These are phyloP conservation scores for Hippoglossus stenolepis DNA, from an alignment of 2,113 vertebrate genomes.

Conservation along the genomic window DNA sequence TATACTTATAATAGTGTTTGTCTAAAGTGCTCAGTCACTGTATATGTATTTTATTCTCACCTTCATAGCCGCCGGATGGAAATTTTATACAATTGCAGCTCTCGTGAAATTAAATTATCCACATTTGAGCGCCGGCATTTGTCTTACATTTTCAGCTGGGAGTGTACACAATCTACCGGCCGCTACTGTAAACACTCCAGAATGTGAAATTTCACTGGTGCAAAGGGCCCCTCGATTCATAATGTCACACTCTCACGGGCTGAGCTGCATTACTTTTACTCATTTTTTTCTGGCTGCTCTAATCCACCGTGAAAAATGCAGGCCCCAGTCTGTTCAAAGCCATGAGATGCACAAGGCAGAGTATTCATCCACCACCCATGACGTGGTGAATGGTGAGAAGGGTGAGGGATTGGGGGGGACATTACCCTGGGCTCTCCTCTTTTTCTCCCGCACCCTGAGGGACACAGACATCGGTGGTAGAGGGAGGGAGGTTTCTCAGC, in stretches of 20 bases:
- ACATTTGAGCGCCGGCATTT: constrained; percentile 41
- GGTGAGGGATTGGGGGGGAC: constrained; percentile 31
- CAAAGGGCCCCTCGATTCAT: constrained; percentile 45
- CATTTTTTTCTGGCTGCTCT: constrained; percentile 34
- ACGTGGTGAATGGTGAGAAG: constrained; percentile 33
- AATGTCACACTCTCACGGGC: constrained; percentile 37
- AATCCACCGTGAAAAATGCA: constrained; percentile 50
- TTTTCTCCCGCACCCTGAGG: constrained; percentile 58
- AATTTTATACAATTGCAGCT: constrained; percentile 31
- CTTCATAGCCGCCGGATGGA: neutral
- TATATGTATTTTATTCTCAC: neutral
- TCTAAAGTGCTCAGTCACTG: neutral
- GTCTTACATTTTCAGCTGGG: constrained; percentile 38
- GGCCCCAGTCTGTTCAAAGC: constrained; percentile 40
- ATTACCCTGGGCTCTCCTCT: constrained; percentile 54
- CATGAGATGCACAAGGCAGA: constrained; percentile 10
- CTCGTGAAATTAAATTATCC: constrained; percentile 42
- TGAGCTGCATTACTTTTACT: constrained; percentile 20
- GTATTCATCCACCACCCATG: constrained; percentile 51
- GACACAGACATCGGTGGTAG: constrained; percentile 60
- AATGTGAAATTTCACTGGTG: constrained; percentile 35
- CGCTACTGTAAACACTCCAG: constrained; percentile 53
- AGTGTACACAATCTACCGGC: constrained; percentile 53
- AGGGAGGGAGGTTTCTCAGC: constrained; percentile 75
- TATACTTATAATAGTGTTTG: neutral